Evolutionary conservation across 2,113 vertebrate genomes (phyloP), one percentile per base, ranked within the genome.

Genomic region (Pelvicachromis taeniatus): DNA sequence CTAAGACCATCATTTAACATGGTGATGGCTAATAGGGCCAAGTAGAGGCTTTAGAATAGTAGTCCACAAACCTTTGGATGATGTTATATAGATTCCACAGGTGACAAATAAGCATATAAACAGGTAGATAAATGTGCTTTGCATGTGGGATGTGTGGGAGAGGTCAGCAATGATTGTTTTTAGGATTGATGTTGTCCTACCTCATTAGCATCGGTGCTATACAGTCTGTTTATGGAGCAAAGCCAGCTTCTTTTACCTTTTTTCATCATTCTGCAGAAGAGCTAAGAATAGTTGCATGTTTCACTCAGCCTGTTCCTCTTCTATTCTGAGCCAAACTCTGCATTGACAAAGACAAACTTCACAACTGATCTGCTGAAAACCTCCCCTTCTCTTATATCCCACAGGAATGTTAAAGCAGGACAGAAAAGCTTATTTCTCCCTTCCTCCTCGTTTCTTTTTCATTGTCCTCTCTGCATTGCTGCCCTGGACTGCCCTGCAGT

Each of bases 401-500:
- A 56, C 21, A 85, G 91, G 89, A 91, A 93, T 94, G 92, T 91
- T 90, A 89, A 93, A 90, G 82, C 86, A 81, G 85, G 85, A 78
- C 82, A 85, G 80, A 86, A 89, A 91, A 81, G 23, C 81, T 79
- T 82, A 55, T 90, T 90, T 89, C 59, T 77, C 40, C 65, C 77
- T 84, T 79, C 56, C 79, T 86, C 65, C 54, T 11, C 23, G 13
- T 80, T 91, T 77, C 81, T 81, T 85, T 38, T 87, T 77, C 70
- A 84, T 77, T 90, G 92, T 90, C 87, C 78, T 90, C 82, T 83
- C 89, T 84, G 90, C 92, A 87, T 89, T 21, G 88, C 70, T 91
- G 92, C 89, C 93, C 89, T 82, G 90, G 88, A 92, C 88, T 88
- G 92, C 91, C 91, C 92, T 63, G 85, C 89, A 92, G 92, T 91